Evolutionary conservation across 2,888 invertebrate species (phyloP), one percentile per base, ranked within the genome.

Genomic region (Cephus sareptanus): DNA sequence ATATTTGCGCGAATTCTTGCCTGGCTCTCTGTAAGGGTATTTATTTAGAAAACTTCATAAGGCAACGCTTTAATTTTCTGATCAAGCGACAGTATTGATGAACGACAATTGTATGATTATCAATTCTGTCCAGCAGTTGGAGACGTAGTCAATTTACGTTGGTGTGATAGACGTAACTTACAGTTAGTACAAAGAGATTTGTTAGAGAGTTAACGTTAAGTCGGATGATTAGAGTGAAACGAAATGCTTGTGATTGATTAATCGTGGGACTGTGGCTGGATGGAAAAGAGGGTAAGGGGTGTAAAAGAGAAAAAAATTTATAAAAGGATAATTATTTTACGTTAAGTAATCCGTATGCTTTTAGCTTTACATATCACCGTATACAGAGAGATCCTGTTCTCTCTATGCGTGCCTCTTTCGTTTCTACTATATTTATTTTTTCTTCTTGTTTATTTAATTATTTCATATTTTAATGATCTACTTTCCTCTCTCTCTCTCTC

Each of bases 151-250:
- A 80, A 81, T 82, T 81, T 83, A 79, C 80, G 79, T 84, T 81
- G 79, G 80, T 81, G 82, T 81, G 81, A 82, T 84, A 81, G 82
- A 76, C 78, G 76, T 82, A 83, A 82, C 79, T 76, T 35, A 12
- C 35, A 12, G 12, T 35, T 84, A 82, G 83, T 84, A 84, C 82
- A 84, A 84, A 82, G 74, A 76, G 75, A 81, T 79, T 75, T 82
- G 78, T 78, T 77, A 69, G 76, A 71, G 31, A 74, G 40, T 75
- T 68, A 34, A 76, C 30, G 74, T 35, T 37, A 40, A 70, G 15
- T 40, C 15, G 31, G 34, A 71, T 69, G 35, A 71, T 56, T 56
- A 23, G 34, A 81, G 74, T 56, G 34, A 69, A 33, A 33, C 69
- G 73, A 77, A 70, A 76, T 37, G 40, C 40, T 40, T 40, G 40